Conservation (phyloP, 2,888 invertebrate genomes). For the Gisinianus flammeolus region DNA sequence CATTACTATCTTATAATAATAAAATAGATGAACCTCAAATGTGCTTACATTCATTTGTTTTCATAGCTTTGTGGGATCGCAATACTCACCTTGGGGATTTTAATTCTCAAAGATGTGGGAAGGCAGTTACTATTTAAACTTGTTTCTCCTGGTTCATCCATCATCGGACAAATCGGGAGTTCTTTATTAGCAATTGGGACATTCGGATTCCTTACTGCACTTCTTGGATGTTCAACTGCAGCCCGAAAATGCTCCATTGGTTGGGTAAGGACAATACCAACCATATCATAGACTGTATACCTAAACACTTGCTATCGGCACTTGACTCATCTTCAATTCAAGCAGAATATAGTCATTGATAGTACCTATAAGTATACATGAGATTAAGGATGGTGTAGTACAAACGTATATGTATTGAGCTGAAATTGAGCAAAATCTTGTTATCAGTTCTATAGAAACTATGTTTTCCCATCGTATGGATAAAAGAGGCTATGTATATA, state of each 20-base stretch:
- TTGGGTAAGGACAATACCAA: slow-evolving; percentile 57
- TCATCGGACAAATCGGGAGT: slow-evolving; percentile 54
- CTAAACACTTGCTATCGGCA: background rate
- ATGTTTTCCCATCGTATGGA: no score
- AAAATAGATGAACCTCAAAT: no score
- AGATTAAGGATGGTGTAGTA: no score
- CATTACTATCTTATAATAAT: no score
- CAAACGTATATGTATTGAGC: no score
- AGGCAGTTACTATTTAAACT: slow-evolving; percentile 54
- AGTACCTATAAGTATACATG: no score
- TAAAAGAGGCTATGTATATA: no score
- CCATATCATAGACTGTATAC: background rate
- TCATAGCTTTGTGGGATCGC: slow-evolving; percentile 56
- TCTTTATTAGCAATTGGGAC: slow-evolving; percentile 55
- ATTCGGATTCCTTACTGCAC: slow-evolving; percentile 55
- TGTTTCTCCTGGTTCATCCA: slow-evolving; percentile 55
- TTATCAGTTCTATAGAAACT: no score
- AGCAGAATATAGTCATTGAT: no score
- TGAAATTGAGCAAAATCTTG: no score
- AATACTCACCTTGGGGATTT: slow-evolving; percentile 50
- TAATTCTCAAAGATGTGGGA: slow-evolving; percentile 53
- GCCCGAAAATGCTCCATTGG: slow-evolving; percentile 56
- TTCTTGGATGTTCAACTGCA: slow-evolving; percentile 55
- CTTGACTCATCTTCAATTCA: no score
- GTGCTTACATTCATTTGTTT: background rate